These are phyloP conservation scores for Alectoris magna DNA, from an alignment of 2,797 vertebrate genomes.

Conservation along the genomic window DNA sequence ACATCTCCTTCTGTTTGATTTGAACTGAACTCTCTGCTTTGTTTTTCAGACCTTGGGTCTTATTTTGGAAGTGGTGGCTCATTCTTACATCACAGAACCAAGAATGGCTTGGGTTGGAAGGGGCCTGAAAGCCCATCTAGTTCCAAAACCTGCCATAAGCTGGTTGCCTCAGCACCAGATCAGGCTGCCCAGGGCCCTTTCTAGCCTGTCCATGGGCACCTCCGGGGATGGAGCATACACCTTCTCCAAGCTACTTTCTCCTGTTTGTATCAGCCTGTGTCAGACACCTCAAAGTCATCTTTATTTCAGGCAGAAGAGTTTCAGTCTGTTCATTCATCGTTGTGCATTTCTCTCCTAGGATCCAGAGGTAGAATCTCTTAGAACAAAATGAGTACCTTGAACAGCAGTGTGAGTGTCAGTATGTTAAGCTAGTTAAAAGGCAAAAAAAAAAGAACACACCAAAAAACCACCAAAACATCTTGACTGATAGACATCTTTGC, in stretches of 20 bases:
- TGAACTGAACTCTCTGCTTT: background rate
- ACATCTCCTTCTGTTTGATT: background rate
- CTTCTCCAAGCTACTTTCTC: background rate
- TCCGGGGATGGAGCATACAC: too few species aligned
- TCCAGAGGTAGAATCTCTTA: background rate
- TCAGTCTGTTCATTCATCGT: background rate
- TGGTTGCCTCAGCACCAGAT: too few species aligned
- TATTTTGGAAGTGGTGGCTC: background rate
- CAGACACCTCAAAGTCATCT: background rate
- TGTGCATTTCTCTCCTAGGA: background rate
- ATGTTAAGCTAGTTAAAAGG: background rate
- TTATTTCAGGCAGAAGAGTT: background rate
- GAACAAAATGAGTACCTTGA: background rate
- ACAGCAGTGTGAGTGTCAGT: background rate
- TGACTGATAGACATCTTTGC: rapidly evolving
- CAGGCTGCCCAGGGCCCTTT: too few species aligned
- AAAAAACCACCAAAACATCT: background rate
- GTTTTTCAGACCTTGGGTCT: background rate
- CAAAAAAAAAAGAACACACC: background rate
- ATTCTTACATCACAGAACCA: background rate
- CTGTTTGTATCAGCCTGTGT: background rate
- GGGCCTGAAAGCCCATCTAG: too few species aligned
- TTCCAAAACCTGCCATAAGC: too few species aligned
- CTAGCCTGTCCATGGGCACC: too few species aligned
- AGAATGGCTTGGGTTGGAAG: too few species aligned